These are phyloP conservation scores for Hippocampus barbouri DNA, from an alignment of 2,113 vertebrate species.

Conservation along the genomic window DNA sequence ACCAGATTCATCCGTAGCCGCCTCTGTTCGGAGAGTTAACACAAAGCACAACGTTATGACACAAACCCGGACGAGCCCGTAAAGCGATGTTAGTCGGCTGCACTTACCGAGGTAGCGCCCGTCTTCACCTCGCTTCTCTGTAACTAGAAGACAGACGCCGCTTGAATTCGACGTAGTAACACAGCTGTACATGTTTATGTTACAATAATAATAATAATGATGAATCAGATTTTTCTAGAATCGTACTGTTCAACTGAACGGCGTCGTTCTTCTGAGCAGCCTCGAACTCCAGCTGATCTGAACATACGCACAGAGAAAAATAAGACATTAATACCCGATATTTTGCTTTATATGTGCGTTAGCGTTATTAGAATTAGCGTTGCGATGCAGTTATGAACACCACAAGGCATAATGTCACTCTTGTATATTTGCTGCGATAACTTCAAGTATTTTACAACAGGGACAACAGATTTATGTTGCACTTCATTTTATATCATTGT, in stretches of 20 bases:
- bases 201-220: too few relatives aligned
- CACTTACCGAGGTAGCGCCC: slow-evolving; percentile 49
- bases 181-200: too few relatives aligned
- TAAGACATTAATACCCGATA: too few relatives aligned
- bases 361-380: too few relatives aligned
- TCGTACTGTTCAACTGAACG: slow-evolving; percentile 52
- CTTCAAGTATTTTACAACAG: too few relatives aligned
- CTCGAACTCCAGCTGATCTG: slow-evolving; percentile 67
- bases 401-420: too few relatives aligned
- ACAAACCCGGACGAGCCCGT: neutral
- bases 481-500: too few relatives aligned
- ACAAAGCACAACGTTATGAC: neutral
- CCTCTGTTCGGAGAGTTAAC: slow-evolving; percentile 29
- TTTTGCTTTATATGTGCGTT: too few relatives aligned
- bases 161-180: neutral
- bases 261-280: slow-evolving; percentile 49
- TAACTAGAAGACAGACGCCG: slow-evolving; percentile 16
- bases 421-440: too few relatives aligned
- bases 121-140: slow-evolving; percentile 46
- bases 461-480: too few relatives aligned
- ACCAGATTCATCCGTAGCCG: slow-evolving; percentile 47
- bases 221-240: neutral
- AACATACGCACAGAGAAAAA: slow-evolving; percentile 1
- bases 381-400: neutral
- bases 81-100: neutral